A percentile compares a stretch with the other conserved stretches of the same genome.
These are phyloP conservation scores for Parazoanthus swiftii DNA, from an alignment of 92 coral and sea anemone species.

Conservation along the genomic window DNA sequence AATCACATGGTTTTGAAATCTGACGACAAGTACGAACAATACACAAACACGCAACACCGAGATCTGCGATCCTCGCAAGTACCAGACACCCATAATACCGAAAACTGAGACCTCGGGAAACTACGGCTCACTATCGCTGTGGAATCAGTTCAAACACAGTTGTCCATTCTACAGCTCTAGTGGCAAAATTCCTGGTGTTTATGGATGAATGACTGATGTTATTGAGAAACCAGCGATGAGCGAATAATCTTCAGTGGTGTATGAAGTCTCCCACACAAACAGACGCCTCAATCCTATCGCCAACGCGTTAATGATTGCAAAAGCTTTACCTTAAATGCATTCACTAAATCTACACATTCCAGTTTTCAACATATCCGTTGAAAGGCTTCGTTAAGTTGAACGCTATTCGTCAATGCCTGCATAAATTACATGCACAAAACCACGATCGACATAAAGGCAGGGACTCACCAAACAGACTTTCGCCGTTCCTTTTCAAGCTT, in stretches of 20 bases:
- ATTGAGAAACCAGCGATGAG: conserved; percentile 40
- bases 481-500: conserved; percentile 73
- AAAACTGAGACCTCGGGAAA: not conserved
- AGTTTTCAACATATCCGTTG: not conserved
- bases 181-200: conserved; percentile 9
- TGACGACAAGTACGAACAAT: conserved; percentile 63
- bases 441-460: conserved; percentile 62
- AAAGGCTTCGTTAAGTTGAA: conserved; percentile 26
- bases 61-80: conserved; percentile 16
- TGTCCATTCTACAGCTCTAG: not conserved
- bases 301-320: not conserved
- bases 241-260: conserved; percentile 17
- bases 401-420: conserved; percentile 53
- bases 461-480: conserved; percentile 80
- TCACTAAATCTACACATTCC: not conserved
- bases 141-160: not conserved
- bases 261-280: conserved; percentile 30
- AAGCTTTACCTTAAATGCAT: not conserved
- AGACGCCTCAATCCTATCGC: conserved; percentile 2
- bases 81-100: conserved; percentile 21
- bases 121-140: not conserved
- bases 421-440: conserved; percentile 83
- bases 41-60: conserved; percentile 44
- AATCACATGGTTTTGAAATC: conserved; percentile 81
- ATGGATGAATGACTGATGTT: conserved; percentile 33